Evolutionary conservation across 1,140 invertebrate species (phyloP).

Genomic region (Hesperophylax magnus): DNA sequence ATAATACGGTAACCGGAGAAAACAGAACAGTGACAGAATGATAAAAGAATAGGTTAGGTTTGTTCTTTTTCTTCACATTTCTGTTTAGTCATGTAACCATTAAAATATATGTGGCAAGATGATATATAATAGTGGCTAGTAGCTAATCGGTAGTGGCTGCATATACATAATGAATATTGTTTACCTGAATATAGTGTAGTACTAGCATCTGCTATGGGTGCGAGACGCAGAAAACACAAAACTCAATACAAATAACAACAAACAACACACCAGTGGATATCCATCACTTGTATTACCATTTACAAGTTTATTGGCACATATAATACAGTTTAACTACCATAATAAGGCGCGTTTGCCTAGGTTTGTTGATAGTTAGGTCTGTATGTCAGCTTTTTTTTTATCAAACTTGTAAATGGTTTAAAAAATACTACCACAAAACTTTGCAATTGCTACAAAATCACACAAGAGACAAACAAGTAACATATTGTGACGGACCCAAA

Average conservation of each 20-base stretch:
- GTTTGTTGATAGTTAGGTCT: no score
- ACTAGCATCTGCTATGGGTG: conserved; percentile 59
- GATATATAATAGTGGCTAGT: background rate
- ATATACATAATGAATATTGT: conserved; percentile 34
- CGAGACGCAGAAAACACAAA: conserved; percentile 57
- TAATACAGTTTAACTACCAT: no score
- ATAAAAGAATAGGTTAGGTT: no score
- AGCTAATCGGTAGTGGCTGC: background rate
- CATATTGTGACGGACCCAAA: no score
- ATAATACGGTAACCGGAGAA: no score
- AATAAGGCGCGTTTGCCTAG: no score
- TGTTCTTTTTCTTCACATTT: no score
- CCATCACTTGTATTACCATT: background rate
- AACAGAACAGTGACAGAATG: no score
- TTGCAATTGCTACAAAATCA: no score
- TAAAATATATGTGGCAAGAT: background rate
- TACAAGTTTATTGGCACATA: background rate
- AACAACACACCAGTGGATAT: conserved; percentile 47
- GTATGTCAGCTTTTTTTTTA: no score
- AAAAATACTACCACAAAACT: conserved; percentile 19
- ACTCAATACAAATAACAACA: conserved; percentile 57
- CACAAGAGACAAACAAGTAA: no score
- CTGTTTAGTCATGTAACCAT: background rate
- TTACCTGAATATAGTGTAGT: conserved; percentile 61
- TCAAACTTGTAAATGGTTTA: background rate